phyloP scores from a whole-genome alignment of 92 coral and sea anemone genomes.

The Parazoanthus darwini region DNA sequence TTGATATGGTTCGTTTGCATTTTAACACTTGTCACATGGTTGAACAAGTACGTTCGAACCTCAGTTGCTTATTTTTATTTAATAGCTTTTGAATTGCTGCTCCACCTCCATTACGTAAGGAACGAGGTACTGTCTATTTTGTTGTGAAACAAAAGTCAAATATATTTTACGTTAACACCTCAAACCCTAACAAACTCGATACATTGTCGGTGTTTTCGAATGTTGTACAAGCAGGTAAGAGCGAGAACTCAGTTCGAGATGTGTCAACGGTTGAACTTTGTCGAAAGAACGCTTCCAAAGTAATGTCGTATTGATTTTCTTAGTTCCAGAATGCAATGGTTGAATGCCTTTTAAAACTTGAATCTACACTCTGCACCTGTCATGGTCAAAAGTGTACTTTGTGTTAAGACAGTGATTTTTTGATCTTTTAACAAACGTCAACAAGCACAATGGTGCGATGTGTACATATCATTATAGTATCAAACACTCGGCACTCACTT shows the following conservation, averaged over 20 bases:
- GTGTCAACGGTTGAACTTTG: not conserved
- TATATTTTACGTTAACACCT: not conserved
- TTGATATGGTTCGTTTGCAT: too few species aligned
- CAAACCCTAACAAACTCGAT: not conserved
- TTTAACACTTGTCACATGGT: conserved; percentile 24
- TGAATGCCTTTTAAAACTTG: not conserved
- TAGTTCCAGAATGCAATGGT: not conserved
- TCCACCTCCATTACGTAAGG: conserved; percentile 32
- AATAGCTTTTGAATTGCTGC: conserved; percentile 4
- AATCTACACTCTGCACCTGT: not conserved
- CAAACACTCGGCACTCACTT: not conserved
- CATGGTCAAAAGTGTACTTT: not conserved
- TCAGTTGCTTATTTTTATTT: not conserved
- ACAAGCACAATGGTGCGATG: not conserved
- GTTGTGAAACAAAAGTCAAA: conserved; percentile 12
- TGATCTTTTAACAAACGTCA: not conserved
- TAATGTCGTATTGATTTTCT: not conserved
- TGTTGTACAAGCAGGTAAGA: not conserved
- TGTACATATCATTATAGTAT: too few species aligned
- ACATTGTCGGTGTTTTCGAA: not conserved
- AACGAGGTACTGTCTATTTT: conserved; percentile 12
- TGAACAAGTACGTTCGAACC: not conserved
- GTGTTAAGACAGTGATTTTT: not conserved
- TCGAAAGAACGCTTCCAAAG: not conserved
- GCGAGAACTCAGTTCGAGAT: not conserved